Base-by-base conservation (phyloP, 37 sponge, comb jelly and placozoan species). In the Dysidea cf. avara region DNA sequence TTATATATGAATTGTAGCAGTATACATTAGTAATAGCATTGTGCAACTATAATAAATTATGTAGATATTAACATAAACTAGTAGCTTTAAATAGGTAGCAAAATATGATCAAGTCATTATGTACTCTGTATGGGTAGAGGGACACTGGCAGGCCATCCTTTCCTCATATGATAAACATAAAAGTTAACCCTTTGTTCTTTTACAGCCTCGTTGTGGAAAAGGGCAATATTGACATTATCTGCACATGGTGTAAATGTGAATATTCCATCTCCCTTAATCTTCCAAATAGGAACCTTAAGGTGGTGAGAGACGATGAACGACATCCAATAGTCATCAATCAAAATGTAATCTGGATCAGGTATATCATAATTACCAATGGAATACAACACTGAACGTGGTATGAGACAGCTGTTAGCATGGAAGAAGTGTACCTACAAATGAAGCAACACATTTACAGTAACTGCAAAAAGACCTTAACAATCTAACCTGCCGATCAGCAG, bases 301-400 rank as follows among this genome's bases (percentile, higher is more conserved):
- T 79, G 75, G 73, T 86, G 87, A 3, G 87, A 86, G 34, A 86
- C 61, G 20, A 86, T 81, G 49, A 80, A 86, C 6, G 80, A 80
- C 75, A 86, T 33, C 80, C 80, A 86, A 52, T 86, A 86, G 64
- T 86, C 87, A 67, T 86, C 87, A 7, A 86, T 69, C 12, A 86
- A 60, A 39, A 80, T 73, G 53, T 53, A 73, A 22, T 86, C 87
- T 21, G 72, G 60, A 2, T 34, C 16, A 4, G 87, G 87, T n/a
- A 86, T 26, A 36, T 61, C 61, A 53, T 74, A 86, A 25, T 66
- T 2, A 14, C 33, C 36, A 1, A 61, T 61, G 34, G 79, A 75
- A 0, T 62, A 57, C 30, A 86, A 62, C 51, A 86, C 39, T 3
- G 3, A 2, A 25, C 54, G 61, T 7, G 87, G 76, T 49, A 86